Base-by-base conservation (phyloP, 2,797 vertebrate species). In the Fistularia tabacaria region DNA sequence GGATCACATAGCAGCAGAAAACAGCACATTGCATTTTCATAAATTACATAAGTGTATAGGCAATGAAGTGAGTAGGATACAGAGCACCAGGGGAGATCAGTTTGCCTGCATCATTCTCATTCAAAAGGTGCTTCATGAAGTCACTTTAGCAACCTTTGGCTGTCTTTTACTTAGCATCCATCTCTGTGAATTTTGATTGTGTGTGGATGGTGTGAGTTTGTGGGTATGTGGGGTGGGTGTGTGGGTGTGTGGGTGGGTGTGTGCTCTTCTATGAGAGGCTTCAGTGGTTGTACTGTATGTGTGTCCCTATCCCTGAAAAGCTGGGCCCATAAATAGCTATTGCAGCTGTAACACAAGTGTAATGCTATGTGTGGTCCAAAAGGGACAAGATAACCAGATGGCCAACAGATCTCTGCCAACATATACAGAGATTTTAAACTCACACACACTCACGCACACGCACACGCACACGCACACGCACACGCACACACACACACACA, bases 371-470 rank as follows among this genome's bases (percentile, higher is more conserved):
- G 68, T 69, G 59, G 82, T 88, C 82, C 85, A 86, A 72, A 43
- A 87, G 82, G 77, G 81, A 80, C 85, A 80, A 80, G 72, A 74
- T 56, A 61, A 77, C 73, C 90, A 91, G 88, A 90, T 91, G 89
- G 89, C 82, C 81, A 74, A 68, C 62, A 67, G 66, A 72, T 67
- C 51, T 51, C 61, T 74, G 80, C 77, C 84, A 87, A 83, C 69
- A 72, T 54, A 79, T 51, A 81, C 57, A 80, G 54, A 37, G n/a
- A 67, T 75, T 73, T 74, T 74, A 79, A 67, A 74, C 61, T 74
- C 62, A 80, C 59, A 74, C 59, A 75, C 62, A 54, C 45, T 52
- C 10, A 57, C 44, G 61, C 56, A 71, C 49, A 64, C 46, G 57
- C 45, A 79, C 56, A 60, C 55, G 39, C 10, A 57, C 46, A 70